Base-by-base conservation (phyloP, 1,140 invertebrate species). In the Drosophila baimaii region DNA sequence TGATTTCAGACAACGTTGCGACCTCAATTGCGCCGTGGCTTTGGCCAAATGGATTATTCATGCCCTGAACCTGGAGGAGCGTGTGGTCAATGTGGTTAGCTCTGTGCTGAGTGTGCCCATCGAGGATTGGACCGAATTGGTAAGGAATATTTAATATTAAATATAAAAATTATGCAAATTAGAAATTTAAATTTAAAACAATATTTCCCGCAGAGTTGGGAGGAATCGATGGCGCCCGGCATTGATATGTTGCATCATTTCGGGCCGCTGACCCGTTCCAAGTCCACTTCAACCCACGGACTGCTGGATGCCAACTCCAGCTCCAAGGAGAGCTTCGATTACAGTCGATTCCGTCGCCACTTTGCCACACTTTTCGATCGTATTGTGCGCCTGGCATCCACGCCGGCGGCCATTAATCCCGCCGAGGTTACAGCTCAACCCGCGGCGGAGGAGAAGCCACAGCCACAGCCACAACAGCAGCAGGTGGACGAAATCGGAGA, bases 231-330 rank as follows among this genome's bases (percentile, higher is more conserved):
- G 81, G 81, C 82, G 10, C 88, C 90, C 9, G 90, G 90, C 44
- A 91, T 92, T 27, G 90, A 92, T 78, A 92, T 92, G 88, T 58
- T 92, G 44, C 86, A 92, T 66, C 90, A 92, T 65, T 90, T 91
- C 64, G 91, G 91, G 13, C 90, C 91, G 1, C 56, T 92, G 2
- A 86, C 73, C 58, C 88, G 90, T 2, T 89, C 88, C 8, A 92
- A 91, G 41, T 88, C 84, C 5, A 71, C 61, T 5, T 80, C 77
- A 1, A 78, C 79, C 3, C 77, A 91, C 33, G 84, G 84, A 1
- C 37, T 88, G 25, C 58, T 88, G 27, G 83, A 88, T 27, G 68
- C 58, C 35, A 77, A 59, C 15, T 23, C 57, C 41, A 64, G 41
- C 37, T 46, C 49, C 4, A 69, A 56, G 57, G 84, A 89, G 6